Conservation (phyloP, 1,140 invertebrate species). For the Rhopalosiphum padi region DNA sequence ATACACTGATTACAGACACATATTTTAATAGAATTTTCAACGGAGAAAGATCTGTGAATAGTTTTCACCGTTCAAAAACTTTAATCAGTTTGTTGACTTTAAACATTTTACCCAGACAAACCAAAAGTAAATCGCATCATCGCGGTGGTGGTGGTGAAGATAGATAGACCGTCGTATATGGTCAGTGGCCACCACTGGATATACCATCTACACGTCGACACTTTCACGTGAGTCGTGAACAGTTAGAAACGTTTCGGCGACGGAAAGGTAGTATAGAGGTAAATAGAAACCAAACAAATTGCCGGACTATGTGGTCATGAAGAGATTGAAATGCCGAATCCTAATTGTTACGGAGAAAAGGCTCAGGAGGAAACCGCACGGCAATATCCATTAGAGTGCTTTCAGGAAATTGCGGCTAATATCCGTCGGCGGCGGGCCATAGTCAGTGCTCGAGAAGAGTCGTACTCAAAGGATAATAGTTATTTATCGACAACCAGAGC, state of each 20-base stretch:
- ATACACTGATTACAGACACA: background rate
- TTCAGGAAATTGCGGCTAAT: constrained; percentile 51
- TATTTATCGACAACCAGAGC: constrained; percentile 36
- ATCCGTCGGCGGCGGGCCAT: constrained; percentile 15
- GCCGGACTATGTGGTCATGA: background rate
- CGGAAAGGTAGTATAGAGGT: background rate
- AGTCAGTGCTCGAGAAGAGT: constrained; percentile 3
- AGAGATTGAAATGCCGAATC: constrained; percentile 41
- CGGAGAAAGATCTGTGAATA: background rate
- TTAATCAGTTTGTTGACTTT: background rate
- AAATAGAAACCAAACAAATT: constrained; percentile 38
- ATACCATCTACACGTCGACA: background rate
- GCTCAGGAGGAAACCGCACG: background rate
- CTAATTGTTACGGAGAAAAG: constrained; percentile 38
- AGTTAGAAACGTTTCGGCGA: background rate
- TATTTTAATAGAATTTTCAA: background rate
- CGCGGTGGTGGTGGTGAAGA: background rate
- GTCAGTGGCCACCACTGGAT: background rate
- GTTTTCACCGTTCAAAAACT: background rate
- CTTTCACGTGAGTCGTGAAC: background rate
- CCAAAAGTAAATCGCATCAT: background rate
- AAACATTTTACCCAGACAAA: background rate
- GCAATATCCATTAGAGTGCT: constrained; percentile 46
- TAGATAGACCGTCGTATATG: no score
- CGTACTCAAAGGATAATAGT: constrained; percentile 44